These are phyloP conservation scores for Drosophila prolongata DNA, from an alignment of 2,888 invertebrate genomes.

Conservation along the genomic window DNA sequence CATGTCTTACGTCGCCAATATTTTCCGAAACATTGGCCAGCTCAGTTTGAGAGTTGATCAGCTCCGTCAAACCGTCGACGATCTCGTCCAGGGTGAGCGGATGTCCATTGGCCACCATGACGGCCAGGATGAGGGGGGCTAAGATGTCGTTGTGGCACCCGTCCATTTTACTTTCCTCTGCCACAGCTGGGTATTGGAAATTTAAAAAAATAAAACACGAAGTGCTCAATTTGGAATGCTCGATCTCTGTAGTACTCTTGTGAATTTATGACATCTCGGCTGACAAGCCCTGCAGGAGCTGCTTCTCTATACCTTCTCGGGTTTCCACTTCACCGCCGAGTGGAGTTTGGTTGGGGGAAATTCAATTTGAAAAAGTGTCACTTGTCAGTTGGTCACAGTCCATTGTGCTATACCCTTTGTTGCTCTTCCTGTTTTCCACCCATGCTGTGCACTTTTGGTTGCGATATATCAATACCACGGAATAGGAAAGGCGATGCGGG, in stretches of 20 bases:
- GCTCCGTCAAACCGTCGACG: conserved; percentile 39
- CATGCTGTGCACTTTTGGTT: conserved; percentile 58
- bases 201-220: conserved; percentile 6
- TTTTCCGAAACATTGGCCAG: conserved; percentile 9
- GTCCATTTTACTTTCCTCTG: conserved; percentile 43
- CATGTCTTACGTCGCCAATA: conserved; percentile 34
- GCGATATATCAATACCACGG: conserved; percentile 54
- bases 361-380: conserved; percentile 77
- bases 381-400: conserved; percentile 67
- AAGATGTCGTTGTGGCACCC: conserved; percentile 47
- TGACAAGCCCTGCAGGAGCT: conserved; percentile 49
- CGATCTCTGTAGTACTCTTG: conserved; percentile 11
- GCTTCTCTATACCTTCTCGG: conserved; percentile 29
- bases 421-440: conserved; percentile 7
- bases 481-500: conserved; percentile 10
- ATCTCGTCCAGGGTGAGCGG: conserved; percentile 67
- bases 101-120: conserved; percentile 58
- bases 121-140: conserved; percentile 60
- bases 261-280: conserved; percentile 28
- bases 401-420: conserved; percentile 58
- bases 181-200: not conserved
- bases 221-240: conserved; percentile 20
- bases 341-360: conserved; percentile 41
- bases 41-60: conserved; percentile 45
- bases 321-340: conserved; percentile 10